These are phyloP conservation scores for Limnothrissa miodon DNA, from an alignment of 2,113 vertebrate genomes.

Conservation along the genomic window DNA sequence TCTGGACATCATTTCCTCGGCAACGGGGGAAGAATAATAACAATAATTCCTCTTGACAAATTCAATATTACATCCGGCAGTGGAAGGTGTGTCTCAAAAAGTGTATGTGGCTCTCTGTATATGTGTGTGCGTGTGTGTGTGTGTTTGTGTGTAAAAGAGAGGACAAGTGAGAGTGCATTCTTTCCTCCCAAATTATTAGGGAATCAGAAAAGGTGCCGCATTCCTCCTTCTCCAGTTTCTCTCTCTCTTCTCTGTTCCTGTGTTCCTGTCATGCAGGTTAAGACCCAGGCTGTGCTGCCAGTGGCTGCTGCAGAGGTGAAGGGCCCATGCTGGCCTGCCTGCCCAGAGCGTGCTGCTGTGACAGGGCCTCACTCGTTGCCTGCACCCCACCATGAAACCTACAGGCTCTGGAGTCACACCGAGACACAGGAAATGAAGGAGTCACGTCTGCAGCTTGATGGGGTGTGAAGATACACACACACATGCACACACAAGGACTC, in stretches of 20 bases:
- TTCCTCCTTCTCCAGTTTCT: neutral
- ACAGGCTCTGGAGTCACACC: neutral
- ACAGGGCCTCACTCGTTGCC: neutral
- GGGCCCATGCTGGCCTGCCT: conserved; percentile 8
- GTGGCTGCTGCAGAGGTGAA: conserved; percentile 11
- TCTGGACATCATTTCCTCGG: conserved; percentile 2
- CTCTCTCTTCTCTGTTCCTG: neutral
- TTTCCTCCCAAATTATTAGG: neutral
- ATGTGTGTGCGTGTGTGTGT: neutral
- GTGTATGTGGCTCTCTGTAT: neutral
- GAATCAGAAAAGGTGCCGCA: neutral
- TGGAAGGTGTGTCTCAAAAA: neutral
- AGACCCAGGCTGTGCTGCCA: neutral
- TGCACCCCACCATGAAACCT: neutral
- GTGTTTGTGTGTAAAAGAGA: neutral
- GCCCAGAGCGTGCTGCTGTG: neutral
- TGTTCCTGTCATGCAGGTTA: conserved; percentile 1
- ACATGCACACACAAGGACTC: neutral
- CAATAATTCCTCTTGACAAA: conserved; percentile 17
- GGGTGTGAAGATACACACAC: conserved; percentile 8
- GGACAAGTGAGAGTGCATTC: neutral
- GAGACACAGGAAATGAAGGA: conserved; percentile 18
- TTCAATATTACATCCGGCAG: conserved; percentile 13
- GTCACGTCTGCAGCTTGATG: conserved; percentile 7
- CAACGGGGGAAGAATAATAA: neutral